These are phyloP conservation scores for Pristiophorus japonicus DNA, from an alignment of 2,113 vertebrate genomes.

Conservation along the genomic window DNA sequence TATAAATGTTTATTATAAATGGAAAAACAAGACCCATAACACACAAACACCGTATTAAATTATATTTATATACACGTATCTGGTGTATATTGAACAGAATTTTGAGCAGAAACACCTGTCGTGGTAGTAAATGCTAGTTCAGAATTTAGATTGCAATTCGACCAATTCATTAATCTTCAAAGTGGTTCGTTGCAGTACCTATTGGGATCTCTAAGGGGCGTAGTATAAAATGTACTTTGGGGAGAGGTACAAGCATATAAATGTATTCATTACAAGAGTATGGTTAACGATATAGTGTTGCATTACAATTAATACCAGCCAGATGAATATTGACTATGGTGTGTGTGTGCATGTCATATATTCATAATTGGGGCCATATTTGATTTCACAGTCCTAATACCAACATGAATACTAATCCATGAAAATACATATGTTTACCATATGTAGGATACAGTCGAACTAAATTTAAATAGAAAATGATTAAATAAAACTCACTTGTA, in stretches of 20 bases:
- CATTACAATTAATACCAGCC: not conserved
- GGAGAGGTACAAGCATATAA: not conserved
- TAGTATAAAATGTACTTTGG: not conserved
- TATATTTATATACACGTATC: not conserved
- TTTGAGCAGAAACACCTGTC: not conserved
- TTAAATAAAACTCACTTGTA: not conserved
- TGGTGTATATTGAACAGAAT: no score
- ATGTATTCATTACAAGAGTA: not conserved
- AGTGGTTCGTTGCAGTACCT: not conserved
- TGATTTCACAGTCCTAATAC: not conserved
- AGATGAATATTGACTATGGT: not conserved
- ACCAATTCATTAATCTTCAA: constrained; percentile 5
- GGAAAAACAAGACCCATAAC: not conserved
- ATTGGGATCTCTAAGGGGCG: constrained; percentile 17
- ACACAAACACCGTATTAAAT: not conserved
- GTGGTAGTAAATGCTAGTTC: not conserved
- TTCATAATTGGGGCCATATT: not conserved
- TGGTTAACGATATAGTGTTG: not conserved
- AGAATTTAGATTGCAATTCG: not conserved
- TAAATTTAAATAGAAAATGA: not conserved
- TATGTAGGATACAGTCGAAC: not conserved
- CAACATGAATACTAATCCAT: not conserved
- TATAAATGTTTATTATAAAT: not conserved
- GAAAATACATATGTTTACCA: not conserved
- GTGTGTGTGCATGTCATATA: no score